Evolutionary conservation across 2,888 invertebrate species (phyloP).

Genomic region (Chromoteleia sp.): DNA sequence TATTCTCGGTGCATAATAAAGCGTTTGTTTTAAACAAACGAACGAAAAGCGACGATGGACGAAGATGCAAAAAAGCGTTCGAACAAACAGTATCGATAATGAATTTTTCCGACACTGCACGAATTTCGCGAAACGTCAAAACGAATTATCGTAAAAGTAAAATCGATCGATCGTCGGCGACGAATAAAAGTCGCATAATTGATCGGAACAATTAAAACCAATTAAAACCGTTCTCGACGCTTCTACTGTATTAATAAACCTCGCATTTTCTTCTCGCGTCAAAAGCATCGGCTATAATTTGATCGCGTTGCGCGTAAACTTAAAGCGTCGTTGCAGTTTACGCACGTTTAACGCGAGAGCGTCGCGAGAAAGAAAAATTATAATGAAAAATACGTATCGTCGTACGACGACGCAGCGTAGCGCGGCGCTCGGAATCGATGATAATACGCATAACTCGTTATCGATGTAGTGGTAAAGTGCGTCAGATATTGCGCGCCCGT

Average conservation of each 20-base stretch:
- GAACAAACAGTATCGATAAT: too few species aligned
- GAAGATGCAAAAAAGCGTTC: too few species aligned
- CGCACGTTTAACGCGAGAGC: slow-evolving; percentile 43
- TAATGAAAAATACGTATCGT: slow-evolving; percentile 73
- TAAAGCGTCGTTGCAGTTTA: slow-evolving; percentile 16
- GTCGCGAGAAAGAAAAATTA: slow-evolving; percentile 35
- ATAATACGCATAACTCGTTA: slow-evolving; percentile 67
- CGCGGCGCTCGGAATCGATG: slow-evolving; percentile 66
- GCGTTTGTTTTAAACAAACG: too few species aligned
- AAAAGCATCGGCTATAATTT: slow-evolving; percentile 8
- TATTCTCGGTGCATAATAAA: too few species aligned
- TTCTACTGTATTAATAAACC: background rate
- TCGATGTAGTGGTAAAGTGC: slow-evolving; percentile 69
- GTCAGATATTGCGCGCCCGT: slow-evolving; percentile 70
- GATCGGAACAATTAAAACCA: background rate
- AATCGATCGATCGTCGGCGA: too few species aligned
- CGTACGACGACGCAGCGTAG: slow-evolving; percentile 72
- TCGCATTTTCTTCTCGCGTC: background rate
- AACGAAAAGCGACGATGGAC: too few species aligned
- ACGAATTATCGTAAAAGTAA: too few species aligned
- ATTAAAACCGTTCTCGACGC: background rate
- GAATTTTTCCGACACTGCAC: too few species aligned
- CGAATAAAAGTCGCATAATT: background rate
- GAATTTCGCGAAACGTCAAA: too few species aligned
- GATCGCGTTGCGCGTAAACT: slow-evolving; percentile 6